Conservation (phyloP, 2,797 vertebrate genomes). For the Hephaestus fuliginosus region DNA sequence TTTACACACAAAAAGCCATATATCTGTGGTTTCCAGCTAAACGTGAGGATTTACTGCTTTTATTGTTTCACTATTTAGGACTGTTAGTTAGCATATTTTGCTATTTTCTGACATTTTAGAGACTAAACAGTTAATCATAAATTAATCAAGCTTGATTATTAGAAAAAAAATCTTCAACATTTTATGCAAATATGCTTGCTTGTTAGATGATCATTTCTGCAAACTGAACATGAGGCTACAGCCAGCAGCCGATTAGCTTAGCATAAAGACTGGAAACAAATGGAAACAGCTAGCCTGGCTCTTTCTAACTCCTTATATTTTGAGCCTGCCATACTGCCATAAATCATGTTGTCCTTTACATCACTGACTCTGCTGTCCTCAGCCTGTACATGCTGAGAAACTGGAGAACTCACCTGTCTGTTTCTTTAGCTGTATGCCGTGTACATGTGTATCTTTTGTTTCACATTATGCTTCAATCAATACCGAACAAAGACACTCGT, state of each 20-base stretch:
- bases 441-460: slow-evolving; percentile 41
- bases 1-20: background rate
- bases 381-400: background rate
- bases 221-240: background rate
- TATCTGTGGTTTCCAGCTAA: background rate
- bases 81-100: background rate
- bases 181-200: background rate
- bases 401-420: background rate
- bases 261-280: background rate
- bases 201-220: background rate
- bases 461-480: slow-evolving; percentile 60
- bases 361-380: background rate
- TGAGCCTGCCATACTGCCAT: background rate
- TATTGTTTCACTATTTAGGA: no score
- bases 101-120: background rate
- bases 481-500: slow-evolving; percentile 52
- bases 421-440: background rate
- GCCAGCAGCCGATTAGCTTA: background rate
- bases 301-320: background rate
- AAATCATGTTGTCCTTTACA: background rate
- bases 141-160: background rate
- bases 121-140: background rate
- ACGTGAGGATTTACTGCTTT: slow-evolving; percentile 1
- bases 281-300: background rate
- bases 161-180: background rate